Percentiles rank a stretch among this genome's conserved stretches.
Conservation (phyloP, 2,113 vertebrate species). For the Chitala chitala region DNA sequence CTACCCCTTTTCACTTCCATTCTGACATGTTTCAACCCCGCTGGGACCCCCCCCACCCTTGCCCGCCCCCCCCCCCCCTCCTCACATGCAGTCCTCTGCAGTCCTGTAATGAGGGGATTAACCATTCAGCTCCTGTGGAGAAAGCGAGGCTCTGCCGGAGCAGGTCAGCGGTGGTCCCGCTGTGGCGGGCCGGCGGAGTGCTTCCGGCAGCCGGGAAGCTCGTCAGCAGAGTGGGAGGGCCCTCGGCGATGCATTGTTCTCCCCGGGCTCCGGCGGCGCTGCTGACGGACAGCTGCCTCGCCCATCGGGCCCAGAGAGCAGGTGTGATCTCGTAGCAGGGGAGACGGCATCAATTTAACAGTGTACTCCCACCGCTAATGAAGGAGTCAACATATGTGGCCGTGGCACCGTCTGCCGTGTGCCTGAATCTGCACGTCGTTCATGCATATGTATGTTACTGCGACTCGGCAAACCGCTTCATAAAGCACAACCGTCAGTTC, state of each 20-base stretch:
- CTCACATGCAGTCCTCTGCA: conserved; percentile 21
- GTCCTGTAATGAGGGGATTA: conserved; percentile 41
- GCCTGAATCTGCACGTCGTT: conserved; percentile 11
- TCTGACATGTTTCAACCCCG: background rate
- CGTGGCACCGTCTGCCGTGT: conserved; percentile 19
- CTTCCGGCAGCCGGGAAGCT: conserved; percentile 10
- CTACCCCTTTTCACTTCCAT: no score
- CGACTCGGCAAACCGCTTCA: conserved; percentile 12
- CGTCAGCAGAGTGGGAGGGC: background rate
- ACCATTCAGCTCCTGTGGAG: conserved; percentile 28
- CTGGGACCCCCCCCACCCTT: conserved; percentile 7
- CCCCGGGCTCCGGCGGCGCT: conserved; percentile 26
- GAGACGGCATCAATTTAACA: conserved; percentile 53
- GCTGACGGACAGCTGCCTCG: conserved; percentile 56
- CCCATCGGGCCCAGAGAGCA: conserved; percentile 43
- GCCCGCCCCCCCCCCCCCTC: background rate
- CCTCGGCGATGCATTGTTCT: background rate
- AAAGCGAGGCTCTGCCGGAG: background rate
- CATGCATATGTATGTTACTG: background rate
- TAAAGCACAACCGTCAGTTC: conserved; percentile 21
- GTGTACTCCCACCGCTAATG: conserved; percentile 53
- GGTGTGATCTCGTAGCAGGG: conserved; percentile 47
- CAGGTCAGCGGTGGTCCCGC: conserved; percentile 19
- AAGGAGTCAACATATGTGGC: conserved; percentile 31
- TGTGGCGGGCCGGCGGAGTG: background rate